A percentile compares a stretch with the other conserved stretches of the same genome.
These are phyloP conservation scores for Synergus japonicus DNA, from an alignment of 2,888 invertebrate genomes.

Conservation along the genomic window DNA sequence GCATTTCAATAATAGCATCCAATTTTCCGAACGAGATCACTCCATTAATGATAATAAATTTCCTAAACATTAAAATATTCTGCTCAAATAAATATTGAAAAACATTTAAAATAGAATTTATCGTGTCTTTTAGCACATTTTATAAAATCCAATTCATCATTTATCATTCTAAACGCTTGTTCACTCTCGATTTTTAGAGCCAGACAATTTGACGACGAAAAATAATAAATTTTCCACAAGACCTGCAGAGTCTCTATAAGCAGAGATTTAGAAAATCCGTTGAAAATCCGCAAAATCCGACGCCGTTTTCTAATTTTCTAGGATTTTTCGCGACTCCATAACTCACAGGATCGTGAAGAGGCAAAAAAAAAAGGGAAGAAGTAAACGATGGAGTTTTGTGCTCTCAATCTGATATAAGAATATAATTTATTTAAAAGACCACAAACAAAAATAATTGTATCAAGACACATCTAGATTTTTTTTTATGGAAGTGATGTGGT, in stretches of 20 bases:
- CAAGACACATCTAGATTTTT: neutral
- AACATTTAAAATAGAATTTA: too few species aligned
- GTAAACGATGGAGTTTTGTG: neutral
- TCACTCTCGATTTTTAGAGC: neutral
- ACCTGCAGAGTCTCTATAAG: neutral
- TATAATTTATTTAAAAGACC: too few species aligned
- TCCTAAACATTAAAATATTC: neutral
- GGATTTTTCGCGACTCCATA: too few species aligned
- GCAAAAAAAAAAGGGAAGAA: too few species aligned
- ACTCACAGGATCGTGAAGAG: too few species aligned
- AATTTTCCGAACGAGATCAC: conserved; percentile 1
- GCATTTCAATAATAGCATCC: neutral
- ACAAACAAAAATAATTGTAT: neutral
- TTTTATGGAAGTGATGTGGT: too few species aligned
- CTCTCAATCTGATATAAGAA: too few species aligned
- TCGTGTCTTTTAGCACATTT: too few species aligned
- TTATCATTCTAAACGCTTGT: neutral
- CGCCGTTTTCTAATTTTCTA: neutral
- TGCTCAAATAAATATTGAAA: too few species aligned
- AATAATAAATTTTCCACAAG: too few species aligned
- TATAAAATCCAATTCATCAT: neutral
- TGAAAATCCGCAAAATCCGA: neutral
- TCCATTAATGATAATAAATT: neutral
- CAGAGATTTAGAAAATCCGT: neutral
- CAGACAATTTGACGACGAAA: neutral